Conservation (phyloP, 2,113 vertebrate species). For the Dipodomys spectabilis region DNA sequence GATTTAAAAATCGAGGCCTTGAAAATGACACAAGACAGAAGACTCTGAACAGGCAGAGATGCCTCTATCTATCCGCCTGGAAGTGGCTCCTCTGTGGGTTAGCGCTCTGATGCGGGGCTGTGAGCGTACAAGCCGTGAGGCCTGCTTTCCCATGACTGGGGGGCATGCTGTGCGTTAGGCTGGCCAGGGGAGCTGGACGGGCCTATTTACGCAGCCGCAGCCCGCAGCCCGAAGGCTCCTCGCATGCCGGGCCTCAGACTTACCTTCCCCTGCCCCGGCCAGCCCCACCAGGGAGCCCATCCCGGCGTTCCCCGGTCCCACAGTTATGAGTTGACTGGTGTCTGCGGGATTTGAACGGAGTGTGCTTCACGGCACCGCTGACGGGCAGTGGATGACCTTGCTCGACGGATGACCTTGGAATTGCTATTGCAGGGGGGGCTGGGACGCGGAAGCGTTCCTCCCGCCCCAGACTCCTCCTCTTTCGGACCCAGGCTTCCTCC, state of each 20-base stretch:
- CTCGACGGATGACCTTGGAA: background rate
- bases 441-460: background rate
- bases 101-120: background rate
- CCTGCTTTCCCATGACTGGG: slow-evolving; percentile 1
- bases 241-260: background rate
- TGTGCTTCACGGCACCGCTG: background rate
- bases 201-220: slow-evolving; percentile 32
- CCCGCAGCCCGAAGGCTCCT: background rate
- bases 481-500: background rate
- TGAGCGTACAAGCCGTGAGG: background rate
- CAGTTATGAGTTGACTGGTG: background rate
- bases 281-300: background rate
- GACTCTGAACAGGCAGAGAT: background rate
- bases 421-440: background rate
- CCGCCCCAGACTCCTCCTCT: background rate
- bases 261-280: background rate
- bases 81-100: background rate
- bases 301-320: background rate
- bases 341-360: background rate
- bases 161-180: slow-evolving; percentile 2
- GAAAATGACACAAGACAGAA: background rate
- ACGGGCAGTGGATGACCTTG: background rate
- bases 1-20: background rate
- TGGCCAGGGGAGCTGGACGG: background rate
- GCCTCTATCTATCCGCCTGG: background rate